These are phyloP conservation scores for Clanis bilineata DNA, from an alignment of 2,888 invertebrate genomes.

Conservation along the genomic window DNA sequence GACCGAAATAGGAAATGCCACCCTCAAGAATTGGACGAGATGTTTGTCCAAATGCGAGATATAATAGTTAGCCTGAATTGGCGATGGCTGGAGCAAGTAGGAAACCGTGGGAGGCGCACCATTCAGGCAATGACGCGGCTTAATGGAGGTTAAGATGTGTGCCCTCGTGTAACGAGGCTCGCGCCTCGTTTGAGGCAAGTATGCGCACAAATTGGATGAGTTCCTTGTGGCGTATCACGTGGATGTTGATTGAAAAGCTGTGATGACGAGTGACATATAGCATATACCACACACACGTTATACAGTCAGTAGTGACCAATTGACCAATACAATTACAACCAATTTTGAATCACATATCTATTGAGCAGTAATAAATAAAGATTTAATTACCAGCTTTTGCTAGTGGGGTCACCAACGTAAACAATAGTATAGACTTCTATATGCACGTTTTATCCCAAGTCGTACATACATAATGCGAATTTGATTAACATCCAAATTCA, in stretches of 20 bases:
- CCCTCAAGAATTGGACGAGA: constrained; percentile 48
- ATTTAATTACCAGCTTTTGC: not conserved
- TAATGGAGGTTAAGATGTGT: constrained; percentile 79
- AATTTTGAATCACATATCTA: not conserved
- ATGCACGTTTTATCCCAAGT: too few relatives aligned
- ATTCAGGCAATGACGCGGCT: constrained; percentile 62
- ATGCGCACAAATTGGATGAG: constrained; percentile 59
- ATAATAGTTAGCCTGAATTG: constrained; percentile 62
- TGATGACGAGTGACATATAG: too few relatives aligned
- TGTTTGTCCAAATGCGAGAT: constrained; percentile 43
- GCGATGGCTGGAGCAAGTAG: constrained; percentile 51
- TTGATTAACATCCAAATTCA: too few relatives aligned
- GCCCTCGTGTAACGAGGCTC: constrained; percentile 65
- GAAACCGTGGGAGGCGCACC: constrained; percentile 69
- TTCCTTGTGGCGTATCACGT: constrained; percentile 35
- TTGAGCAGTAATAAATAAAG: not conserved
- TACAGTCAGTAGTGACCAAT: not conserved
- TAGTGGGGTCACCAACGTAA: not conserved
- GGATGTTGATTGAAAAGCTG: constrained; percentile 17
- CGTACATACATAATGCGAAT: too few relatives aligned
- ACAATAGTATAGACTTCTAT: too few relatives aligned
- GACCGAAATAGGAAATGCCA: constrained; percentile 44
- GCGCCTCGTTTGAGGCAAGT: constrained; percentile 64
- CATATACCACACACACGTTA: not conserved
- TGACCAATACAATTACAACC: not conserved